Evolutionary conservation across 2,888 invertebrate genomes (phyloP), one percentile per base, ranked within the genome.

Genomic region (Eudemis profundana): DNA sequence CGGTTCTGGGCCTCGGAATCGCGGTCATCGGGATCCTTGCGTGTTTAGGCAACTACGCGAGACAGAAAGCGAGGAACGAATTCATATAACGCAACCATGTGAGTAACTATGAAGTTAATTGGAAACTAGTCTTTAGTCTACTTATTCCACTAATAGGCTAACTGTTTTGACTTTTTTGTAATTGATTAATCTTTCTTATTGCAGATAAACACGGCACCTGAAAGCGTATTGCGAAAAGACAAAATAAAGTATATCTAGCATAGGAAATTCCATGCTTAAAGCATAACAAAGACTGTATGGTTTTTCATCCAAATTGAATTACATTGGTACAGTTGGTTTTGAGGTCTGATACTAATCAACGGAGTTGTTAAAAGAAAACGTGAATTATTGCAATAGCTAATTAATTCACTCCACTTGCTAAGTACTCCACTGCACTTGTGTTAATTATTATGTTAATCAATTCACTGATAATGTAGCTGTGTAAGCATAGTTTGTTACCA

Each of bases 21-120:
- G 90, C 93, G 50, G 90, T 93, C 23, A 79, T 94, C 66, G 94
- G 94, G 74, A 93, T 95, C 66, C 89, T 95, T 59, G 95, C 95
- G 19, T 95, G 95, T 83, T 88, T 95, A 76, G 95, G 95, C 38
- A 94, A 94, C 71, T 95, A 95, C 78, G 95, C 95, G 17, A 92
- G 95, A 76, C 94, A 93, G 81, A 92, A 92, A 82, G 93, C 93
- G 47, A 85, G 91, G 74, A 90, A 91, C 70, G 92, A 92, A 75
- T 91, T 92, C 73, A 90, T 92, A 54, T 91, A 89, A 74, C 67
- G 62, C 68, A 69, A 69, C 72, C 64, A 76, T 70, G 83, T 83
- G 71, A 81, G 80, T 82, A 72, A 15, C 53, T 38, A 65, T 65
- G 60, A 60, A 46, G 19, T 29, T 65, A 60, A 60, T 65, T 65